Evolutionary conservation across 1,140 invertebrate species (phyloP).

Genomic region (Thrips palmi): DNA sequence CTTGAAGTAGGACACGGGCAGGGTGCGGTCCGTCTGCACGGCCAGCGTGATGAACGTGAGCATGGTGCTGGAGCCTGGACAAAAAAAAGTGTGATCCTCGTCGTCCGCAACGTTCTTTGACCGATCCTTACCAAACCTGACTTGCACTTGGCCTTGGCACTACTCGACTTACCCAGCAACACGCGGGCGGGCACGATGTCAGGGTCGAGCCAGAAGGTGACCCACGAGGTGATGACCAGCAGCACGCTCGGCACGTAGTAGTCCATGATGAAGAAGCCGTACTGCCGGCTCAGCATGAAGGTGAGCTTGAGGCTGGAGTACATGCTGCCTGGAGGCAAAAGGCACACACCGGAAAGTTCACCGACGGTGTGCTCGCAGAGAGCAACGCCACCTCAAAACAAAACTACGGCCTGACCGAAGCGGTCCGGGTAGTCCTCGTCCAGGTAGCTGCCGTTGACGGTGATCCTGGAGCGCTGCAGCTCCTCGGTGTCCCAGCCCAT

Average conservation of each 20-base stretch:
- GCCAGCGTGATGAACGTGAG: constrained; percentile 69
- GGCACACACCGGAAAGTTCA: too few species aligned
- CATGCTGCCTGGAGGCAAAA: too few species aligned
- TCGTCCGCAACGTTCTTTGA: neutral
- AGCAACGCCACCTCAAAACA: too few species aligned
- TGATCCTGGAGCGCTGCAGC: too few species aligned
- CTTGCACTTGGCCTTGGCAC: neutral
- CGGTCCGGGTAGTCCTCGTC: constrained; percentile 20
- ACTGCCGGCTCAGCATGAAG: constrained; percentile 55
- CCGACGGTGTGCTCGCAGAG: too few species aligned
- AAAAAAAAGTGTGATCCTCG: constrained; percentile 9
- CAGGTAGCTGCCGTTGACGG: constrained; percentile 18
- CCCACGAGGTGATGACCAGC: constrained; percentile 74
- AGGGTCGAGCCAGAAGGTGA: constrained; percentile 75
- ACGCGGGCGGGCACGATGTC: constrained; percentile 64
- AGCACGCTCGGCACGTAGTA: constrained; percentile 77
- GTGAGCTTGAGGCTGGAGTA: constrained; percentile 59
- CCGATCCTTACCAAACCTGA: neutral
- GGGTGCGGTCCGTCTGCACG: constrained; percentile 22
- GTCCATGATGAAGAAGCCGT: constrained; percentile 75
- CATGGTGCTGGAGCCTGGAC: constrained; percentile 58
- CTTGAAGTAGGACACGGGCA: constrained; percentile 73
- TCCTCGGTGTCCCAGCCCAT: too few species aligned
- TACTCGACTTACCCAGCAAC: constrained; percentile 37
- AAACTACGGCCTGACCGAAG: too few species aligned